Conservation (phyloP, 2,797 vertebrate genomes). For the Sebastes diaconus region DNA sequence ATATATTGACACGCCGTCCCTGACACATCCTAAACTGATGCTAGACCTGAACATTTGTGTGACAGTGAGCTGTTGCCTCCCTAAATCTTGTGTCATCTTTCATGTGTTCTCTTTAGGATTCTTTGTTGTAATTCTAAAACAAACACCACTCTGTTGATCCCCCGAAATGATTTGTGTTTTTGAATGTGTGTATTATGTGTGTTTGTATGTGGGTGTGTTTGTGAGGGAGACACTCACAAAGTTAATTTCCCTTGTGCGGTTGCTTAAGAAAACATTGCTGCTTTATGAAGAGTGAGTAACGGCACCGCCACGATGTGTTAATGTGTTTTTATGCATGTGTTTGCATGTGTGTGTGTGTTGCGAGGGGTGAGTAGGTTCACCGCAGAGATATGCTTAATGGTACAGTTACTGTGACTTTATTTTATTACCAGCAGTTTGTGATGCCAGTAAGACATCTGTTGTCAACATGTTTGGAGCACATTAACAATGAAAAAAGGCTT, state of each 20-base stretch:
- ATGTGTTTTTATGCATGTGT: conserved; percentile 32
- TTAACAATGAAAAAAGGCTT: background rate
- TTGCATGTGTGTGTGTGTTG: conserved; percentile 15
- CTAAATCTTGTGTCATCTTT: background rate
- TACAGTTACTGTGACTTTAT: conserved; percentile 51
- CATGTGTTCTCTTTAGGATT: background rate
- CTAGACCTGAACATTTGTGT: too few species aligned
- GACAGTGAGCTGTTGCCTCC: background rate
- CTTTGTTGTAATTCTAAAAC: background rate
- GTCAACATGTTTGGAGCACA: conserved; percentile 58
- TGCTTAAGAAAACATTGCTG: conserved; percentile 75
- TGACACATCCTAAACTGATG: too few species aligned
- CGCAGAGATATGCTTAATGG: conserved; percentile 53
- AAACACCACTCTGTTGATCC: background rate
- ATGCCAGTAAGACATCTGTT: conserved; percentile 70
- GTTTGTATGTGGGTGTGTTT: background rate
- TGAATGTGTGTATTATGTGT: background rate
- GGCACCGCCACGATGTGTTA: conserved; percentile 37
- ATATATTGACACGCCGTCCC: too few species aligned
- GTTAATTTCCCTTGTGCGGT: conserved; percentile 79
- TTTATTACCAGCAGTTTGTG: conserved; percentile 51
- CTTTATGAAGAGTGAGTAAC: conserved; percentile 65
- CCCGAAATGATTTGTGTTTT: conserved; percentile 3
- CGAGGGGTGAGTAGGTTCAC: conserved; percentile 44
- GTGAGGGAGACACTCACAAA: conserved; percentile 16